These are phyloP conservation scores for Muscicapa striata DNA, from an alignment of 2,797 vertebrate genomes.

Conservation along the genomic window DNA sequence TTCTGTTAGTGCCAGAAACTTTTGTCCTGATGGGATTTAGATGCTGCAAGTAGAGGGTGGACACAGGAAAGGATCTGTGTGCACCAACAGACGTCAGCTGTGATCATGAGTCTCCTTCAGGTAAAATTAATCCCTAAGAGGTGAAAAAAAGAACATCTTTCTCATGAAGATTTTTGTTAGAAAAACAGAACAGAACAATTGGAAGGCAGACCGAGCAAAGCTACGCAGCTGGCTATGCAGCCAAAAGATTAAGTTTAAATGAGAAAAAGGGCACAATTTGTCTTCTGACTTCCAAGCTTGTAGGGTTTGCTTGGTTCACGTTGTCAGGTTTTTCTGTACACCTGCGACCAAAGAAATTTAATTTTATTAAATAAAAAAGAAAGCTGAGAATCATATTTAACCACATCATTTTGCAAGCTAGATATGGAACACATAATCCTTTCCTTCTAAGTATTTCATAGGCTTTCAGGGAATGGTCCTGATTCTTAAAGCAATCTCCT, in stretches of 20 bases:
- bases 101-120: not conserved
- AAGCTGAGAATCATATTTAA: not conserved
- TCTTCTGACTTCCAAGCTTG: not conserved
- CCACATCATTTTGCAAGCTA: not conserved
- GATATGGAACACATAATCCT: conserved; percentile 6
- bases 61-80: not conserved
- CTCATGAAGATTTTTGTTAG: not conserved
- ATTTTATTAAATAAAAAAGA: conserved; percentile 1
- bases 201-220: not conserved
- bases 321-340: not conserved
- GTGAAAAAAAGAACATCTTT: not conserved
- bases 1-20: not conserved
- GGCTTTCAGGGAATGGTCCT: not conserved
- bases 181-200: not conserved
- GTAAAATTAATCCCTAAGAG: not conserved
- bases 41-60: not conserved
- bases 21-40: not conserved
- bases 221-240: not conserved
- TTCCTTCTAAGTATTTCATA: not conserved
- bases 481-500: not conserved
- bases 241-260: not conserved
- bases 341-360: not conserved
- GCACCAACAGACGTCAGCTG: not conserved
- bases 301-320: not conserved
- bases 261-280: not conserved